A percentile compares a stretch with the other conserved stretches of the same genome.
phyloP scores from a whole-genome alignment of 2,797 vertebrate species.

The Glossophaga mutica region DNA sequence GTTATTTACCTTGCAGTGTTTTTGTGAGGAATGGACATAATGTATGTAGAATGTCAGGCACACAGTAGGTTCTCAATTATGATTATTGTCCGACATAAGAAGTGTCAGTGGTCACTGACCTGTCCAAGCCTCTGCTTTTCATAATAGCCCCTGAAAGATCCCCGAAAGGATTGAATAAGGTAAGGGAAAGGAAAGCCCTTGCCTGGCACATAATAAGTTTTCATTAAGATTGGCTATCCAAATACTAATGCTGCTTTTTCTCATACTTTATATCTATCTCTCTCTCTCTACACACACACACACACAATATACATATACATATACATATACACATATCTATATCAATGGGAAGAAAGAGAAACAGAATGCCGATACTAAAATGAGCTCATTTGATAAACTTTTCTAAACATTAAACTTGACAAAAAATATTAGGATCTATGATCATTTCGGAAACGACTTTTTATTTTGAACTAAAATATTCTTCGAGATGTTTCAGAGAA shows the following conservation, averaged over 20 bases:
- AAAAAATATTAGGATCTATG: constrained; percentile 32
- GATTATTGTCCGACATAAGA: neutral
- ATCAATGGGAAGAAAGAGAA: neutral
- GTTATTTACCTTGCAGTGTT: neutral
- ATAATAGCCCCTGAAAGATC: neutral
- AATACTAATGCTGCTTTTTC: neutral
- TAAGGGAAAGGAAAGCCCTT: neutral
- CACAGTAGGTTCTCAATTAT: neutral
- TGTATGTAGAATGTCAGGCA: neutral
- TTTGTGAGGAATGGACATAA: neutral
- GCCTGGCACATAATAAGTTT: neutral
- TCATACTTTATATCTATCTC: neutral
- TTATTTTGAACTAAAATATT: constrained; percentile 72
- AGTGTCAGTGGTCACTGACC: neutral
- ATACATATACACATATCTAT: neutral
- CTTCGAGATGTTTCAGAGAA: constrained; percentile 44
- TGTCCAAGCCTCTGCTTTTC: neutral
- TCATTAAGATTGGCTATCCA: neutral
- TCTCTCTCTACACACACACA: too few relatives aligned
- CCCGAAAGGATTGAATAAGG: neutral
- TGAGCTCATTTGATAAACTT: constrained; percentile 12
- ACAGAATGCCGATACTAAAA: neutral
- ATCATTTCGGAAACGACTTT: constrained; percentile 58
- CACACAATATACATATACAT: neutral
- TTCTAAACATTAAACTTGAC: constrained; percentile 52